Evolutionary conservation across 2,888 invertebrate genomes (phyloP), one percentile per base, ranked within the genome.

Genomic region (Eumacrocentrus americanus): DNA sequence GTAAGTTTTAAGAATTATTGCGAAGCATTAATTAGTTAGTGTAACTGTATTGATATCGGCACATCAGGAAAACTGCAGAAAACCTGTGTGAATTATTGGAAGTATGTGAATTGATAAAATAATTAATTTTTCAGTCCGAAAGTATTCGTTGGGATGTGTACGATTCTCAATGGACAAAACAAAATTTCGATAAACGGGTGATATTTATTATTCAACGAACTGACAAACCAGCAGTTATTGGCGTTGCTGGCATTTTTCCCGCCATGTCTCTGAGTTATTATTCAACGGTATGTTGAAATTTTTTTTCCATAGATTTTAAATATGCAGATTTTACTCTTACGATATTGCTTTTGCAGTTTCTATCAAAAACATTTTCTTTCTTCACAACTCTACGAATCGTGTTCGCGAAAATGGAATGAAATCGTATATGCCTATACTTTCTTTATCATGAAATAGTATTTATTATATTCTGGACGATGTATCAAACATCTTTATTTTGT

Each of bases 191-290:
- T 18, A 18, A 12, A 14, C 11, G n/a, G 3, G 18, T 35, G 2
- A 6, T 46, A 29, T 20, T 55, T 6, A 44, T 55, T 18, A 55
- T 55, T 5, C 55, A 55, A 20, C 53, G 60, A 50, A 62, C 61
- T 1, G 58, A 60, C 12, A 53, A 16, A 38, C 47, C 60, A 6
- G 54, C 62, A 16, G 57, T 18, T 6, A 44, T 62, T 22, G 46
- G 62, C 2, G 42, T 62, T 2, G 51, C 53, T 29, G 64, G 62
- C 40, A 57, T 64, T 51, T 38, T 63, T 42, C 63, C 63, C 18
- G 34, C 42, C 11, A 51, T 63, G 14, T 62, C 65, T 1, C 35
- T 65, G 3, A 50, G 48, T 22, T 58, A 63, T 56, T 63, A 65
- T 37, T 40, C 60, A 16, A 58, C 50, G 18, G 63, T 65, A 18